Conservation (phyloP, 2,113 vertebrate genomes). For the Axis porcinus region DNA sequence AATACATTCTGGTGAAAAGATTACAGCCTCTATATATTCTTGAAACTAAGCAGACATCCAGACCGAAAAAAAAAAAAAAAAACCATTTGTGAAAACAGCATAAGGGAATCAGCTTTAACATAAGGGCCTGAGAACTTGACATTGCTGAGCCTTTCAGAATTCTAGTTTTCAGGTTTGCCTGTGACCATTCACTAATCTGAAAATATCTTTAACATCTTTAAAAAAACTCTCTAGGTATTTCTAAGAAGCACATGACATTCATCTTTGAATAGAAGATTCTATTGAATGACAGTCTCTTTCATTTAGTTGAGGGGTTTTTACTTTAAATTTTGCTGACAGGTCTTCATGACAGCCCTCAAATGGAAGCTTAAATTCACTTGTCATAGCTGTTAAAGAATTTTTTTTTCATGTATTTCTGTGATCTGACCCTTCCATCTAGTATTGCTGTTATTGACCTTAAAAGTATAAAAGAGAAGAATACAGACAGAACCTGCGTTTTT, state of each 20-base stretch:
- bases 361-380: slow-evolving; percentile 44
- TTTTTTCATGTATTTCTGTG: slow-evolving; percentile 3
- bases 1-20: not conserved
- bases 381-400: slow-evolving; percentile 24
- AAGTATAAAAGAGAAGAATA: not conserved
- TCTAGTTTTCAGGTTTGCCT: slow-evolving; percentile 33
- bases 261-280: slow-evolving; percentile 49
- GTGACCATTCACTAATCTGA: slow-evolving; percentile 63
- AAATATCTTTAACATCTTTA: slow-evolving; percentile 65
- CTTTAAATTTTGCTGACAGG: slow-evolving; percentile 47
- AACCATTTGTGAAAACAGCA: slow-evolving; percentile 22
- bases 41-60: not conserved
- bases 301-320: slow-evolving; percentile 7
- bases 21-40: not conserved
- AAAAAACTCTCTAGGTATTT: slow-evolving; percentile 47
- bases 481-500: not conserved
- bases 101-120: slow-evolving; percentile 12
- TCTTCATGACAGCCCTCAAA: slow-evolving; percentile 36
- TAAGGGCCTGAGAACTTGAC: slow-evolving; percentile 31
- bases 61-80: not conserved
- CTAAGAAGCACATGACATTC: slow-evolving; percentile 38
- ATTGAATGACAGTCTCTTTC: slow-evolving; percentile 45
- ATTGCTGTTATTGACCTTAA: slow-evolving; percentile 53
- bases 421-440: slow-evolving; percentile 34
- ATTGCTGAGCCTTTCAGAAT: not conserved